A percentile compares a stretch with the other conserved stretches of the same genome.
Conservation (phyloP, 2,888 invertebrate species). For the Diplolepis rosae region DNA sequence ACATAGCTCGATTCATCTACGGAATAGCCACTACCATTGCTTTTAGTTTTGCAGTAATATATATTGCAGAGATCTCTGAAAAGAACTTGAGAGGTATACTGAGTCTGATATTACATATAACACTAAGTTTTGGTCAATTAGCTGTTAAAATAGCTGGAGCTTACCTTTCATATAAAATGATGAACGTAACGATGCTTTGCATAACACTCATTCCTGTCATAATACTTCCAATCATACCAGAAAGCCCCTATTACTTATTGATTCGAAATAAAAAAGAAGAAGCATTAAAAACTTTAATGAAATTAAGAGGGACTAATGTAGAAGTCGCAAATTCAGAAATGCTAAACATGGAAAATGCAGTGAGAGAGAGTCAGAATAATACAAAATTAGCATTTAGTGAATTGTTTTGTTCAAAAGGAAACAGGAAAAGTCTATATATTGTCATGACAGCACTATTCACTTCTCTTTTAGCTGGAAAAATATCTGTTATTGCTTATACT, state of each 20-base stretch:
- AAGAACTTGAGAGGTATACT: conserved; percentile 76
- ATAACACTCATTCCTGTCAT: conserved; percentile 23
- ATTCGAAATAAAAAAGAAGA: conserved; percentile 32
- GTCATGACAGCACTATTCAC: neutral
- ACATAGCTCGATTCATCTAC: conserved; percentile 72
- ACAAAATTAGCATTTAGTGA: conserved; percentile 4
- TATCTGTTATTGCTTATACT: neutral
- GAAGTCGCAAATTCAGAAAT: neutral
- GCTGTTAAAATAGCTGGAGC: conserved; percentile 71
- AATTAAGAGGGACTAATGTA: neutral
- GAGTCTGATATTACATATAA: conserved; percentile 75
- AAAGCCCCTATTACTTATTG: conserved; percentile 44
- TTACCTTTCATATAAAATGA: neutral
- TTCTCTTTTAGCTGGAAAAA: neutral
- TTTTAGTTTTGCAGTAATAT: conserved; percentile 76
- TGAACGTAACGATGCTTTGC: neutral
- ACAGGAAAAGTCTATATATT: neutral
- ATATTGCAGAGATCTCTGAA: conserved; percentile 78
- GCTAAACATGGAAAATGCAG: neutral
- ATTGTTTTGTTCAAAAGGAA: neutral
- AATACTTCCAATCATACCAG: conserved; percentile 35
- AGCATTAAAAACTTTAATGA: conserved; percentile 33
- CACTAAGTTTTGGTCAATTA: conserved; percentile 72
- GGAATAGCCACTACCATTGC: conserved; percentile 74
- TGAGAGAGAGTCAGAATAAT: neutral